Percentiles rank a stretch among this genome's conserved stretches.
Evolutionary conservation across 2,888 invertebrate species (phyloP).

Genomic region (Lathronympha strigana): DNA sequence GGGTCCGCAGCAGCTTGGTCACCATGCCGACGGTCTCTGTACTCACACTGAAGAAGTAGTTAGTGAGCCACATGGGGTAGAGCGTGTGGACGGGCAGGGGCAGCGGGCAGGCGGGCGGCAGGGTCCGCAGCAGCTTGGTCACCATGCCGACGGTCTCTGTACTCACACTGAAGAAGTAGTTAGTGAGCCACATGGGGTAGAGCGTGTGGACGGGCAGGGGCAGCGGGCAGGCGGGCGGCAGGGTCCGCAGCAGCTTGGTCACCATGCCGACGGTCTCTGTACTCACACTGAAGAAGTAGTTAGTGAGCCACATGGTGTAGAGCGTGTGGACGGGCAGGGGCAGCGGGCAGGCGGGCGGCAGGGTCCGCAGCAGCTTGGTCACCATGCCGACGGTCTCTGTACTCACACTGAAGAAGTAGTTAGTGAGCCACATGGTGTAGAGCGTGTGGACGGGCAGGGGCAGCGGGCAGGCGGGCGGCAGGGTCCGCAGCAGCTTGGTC

Average conservation of each 20-base stretch:
- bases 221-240: background rate
- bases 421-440: background rate
- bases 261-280: background rate
- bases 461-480: background rate
- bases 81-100: background rate
- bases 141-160: background rate
- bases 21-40: background rate
- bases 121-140: background rate
- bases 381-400: background rate
- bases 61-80: background rate
- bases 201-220: conserved; percentile 1
- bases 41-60: background rate
- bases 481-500: background rate
- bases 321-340: conserved; percentile 1
- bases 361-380: conserved; percentile 1
- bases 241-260: conserved; percentile 1
- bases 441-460: background rate
- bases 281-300: conserved; percentile 5
- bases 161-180: conserved; percentile 1
- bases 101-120: background rate
- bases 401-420: background rate
- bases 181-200: background rate
- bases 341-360: background rate
- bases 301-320: conserved; percentile 2
- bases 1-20: background rate